Conservation (phyloP, 2,888 invertebrate species). For the Philonicus albiceps region DNA sequence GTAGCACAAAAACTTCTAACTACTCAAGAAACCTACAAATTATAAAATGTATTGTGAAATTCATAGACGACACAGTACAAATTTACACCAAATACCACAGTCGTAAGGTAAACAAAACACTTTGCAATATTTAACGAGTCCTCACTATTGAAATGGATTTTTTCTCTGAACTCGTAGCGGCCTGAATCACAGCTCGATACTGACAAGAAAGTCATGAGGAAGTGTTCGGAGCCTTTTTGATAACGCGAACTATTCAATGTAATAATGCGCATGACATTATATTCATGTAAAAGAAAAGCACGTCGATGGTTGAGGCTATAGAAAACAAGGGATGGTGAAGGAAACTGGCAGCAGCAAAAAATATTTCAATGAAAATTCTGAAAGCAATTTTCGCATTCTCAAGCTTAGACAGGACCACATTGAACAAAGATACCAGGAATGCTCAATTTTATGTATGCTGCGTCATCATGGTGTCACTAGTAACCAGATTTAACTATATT, state of each 20-base stretch:
- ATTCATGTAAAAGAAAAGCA: background rate
- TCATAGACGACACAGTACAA: background rate
- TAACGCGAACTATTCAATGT: background rate
- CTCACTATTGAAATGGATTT: background rate
- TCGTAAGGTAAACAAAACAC: slow-evolving; percentile 13
- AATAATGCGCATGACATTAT: background rate
- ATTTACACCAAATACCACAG: background rate
- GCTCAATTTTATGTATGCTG: background rate
- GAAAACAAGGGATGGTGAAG: background rate
- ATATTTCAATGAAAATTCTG: slow-evolving; percentile 39
- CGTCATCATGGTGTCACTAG: background rate
- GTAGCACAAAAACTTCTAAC: slow-evolving; percentile 3
- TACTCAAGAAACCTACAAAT: slow-evolving; percentile 20
- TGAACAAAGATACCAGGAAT: background rate
- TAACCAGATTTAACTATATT: background rate
- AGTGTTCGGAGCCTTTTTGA: background rate
- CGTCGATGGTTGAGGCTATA: background rate
- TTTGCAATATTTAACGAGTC: background rate
- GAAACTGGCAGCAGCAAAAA: background rate
- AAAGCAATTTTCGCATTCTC: slow-evolving; percentile 37
- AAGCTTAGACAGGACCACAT: background rate
- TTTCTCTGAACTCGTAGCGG: background rate
- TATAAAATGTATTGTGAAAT: background rate
- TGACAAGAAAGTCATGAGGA: slow-evolving; percentile 25
- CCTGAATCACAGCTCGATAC: slow-evolving; percentile 15